phyloP scores from a whole-genome alignment of 1,140 invertebrate genomes.

The Papilio aristodemus region DNA sequence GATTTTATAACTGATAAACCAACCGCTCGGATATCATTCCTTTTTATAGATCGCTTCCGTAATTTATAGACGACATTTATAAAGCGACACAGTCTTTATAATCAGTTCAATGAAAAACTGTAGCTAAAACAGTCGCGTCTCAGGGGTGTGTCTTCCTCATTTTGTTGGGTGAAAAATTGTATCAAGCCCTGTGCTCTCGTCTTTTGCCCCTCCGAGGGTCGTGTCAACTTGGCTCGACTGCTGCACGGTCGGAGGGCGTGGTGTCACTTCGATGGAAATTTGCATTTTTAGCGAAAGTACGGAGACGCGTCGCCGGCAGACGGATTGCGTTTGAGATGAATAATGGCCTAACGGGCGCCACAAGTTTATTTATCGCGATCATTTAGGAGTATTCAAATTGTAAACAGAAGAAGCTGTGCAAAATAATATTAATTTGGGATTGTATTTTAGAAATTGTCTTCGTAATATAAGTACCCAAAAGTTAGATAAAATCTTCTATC shows the following conservation, averaged over 20 bases:
- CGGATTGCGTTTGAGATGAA: slow-evolving; percentile 69
- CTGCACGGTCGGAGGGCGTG: slow-evolving; percentile 56
- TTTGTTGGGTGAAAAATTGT: slow-evolving; percentile 73
- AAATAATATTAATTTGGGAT: neutral
- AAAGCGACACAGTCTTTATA: slow-evolving; percentile 3
- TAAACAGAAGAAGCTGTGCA: neutral
- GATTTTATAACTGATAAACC: neutral
- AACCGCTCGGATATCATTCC: neutral
- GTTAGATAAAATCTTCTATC: too few species aligned
- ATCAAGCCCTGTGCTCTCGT: slow-evolving; percentile 37
- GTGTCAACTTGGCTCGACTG: slow-evolving; percentile 52
- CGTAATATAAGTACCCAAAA: too few species aligned
- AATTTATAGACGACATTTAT: slow-evolving; percentile 16
- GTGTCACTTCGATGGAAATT: slow-evolving; percentile 67
- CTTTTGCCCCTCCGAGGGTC: slow-evolving; percentile 42
- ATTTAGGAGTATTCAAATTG: slow-evolving; percentile 26
- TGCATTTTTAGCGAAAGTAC: slow-evolving; percentile 78
- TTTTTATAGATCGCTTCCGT: neutral
- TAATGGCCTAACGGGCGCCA: slow-evolving; percentile 54
- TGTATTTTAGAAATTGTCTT: neutral
- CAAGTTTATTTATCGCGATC: slow-evolving; percentile 41
- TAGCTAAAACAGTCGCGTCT: slow-evolving; percentile 38
- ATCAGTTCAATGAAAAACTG: slow-evolving; percentile 51
- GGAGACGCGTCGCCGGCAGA: slow-evolving; percentile 67
- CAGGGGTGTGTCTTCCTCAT: slow-evolving; percentile 65